These are phyloP conservation scores for Distichodus sexfasciatus DNA, from an alignment of 2,797 vertebrate species.

Conservation along the genomic window DNA sequence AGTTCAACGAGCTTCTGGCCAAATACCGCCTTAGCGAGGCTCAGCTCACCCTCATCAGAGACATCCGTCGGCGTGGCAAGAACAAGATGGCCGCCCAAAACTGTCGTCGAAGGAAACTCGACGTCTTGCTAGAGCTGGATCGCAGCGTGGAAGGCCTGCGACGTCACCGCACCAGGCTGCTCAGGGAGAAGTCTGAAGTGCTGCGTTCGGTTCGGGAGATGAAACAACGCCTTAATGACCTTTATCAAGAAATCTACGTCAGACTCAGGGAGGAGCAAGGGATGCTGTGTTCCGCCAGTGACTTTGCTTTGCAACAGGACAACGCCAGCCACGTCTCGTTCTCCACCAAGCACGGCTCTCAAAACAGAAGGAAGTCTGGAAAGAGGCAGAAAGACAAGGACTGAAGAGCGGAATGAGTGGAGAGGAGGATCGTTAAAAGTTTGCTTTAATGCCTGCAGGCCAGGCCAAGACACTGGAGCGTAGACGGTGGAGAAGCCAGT, in stretches of 20 bases:
- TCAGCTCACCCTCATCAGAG: constrained; percentile 86
- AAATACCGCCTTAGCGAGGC: constrained; percentile 82
- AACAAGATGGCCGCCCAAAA: constrained; percentile 98
- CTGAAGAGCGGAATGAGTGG: too few species aligned
- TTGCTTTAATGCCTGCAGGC: neutral
- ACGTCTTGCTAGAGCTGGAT: constrained; percentile 82
- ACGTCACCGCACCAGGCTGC: constrained; percentile 77
- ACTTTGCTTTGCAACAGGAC: constrained; percentile 77
- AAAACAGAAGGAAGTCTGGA: constrained; percentile 65
- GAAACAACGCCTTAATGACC: constrained; percentile 79
- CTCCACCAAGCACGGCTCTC: constrained; percentile 67
- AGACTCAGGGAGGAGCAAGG: constrained; percentile 83
- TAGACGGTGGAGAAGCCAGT: neutral
- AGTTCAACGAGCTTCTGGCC: constrained; percentile 88
- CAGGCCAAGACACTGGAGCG: neutral
- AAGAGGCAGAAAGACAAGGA: constrained; percentile 85
- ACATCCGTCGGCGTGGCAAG: constrained; percentile 92
- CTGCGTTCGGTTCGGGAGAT: constrained; percentile 84
- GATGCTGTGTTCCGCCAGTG: constrained; percentile 77
- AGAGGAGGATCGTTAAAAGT: constrained; percentile 37
- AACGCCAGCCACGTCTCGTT: constrained; percentile 74
- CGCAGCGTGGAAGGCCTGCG: constrained; percentile 80
- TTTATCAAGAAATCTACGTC: constrained; percentile 88
- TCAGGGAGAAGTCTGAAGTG: constrained; percentile 85
- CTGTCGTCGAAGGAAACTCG: constrained; percentile 89